Base-by-base conservation (phyloP, 2,888 invertebrate genomes). In the Tholera decimalis region DNA sequence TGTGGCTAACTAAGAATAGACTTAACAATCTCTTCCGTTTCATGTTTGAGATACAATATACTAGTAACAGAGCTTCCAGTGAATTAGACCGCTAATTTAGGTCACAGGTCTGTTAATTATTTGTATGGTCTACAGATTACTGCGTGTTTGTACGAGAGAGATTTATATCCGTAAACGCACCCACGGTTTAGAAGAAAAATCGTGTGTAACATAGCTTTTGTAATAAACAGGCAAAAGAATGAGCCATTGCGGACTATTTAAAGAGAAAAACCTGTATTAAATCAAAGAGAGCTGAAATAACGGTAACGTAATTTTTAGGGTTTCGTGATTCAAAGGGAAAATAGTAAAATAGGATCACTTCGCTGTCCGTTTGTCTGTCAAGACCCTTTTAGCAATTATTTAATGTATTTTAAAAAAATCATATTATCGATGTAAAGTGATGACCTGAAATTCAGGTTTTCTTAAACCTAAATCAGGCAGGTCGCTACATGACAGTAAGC, bases 31-130 rank as follows among this genome's bases (percentile, higher is more conserved):
- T 54, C 50, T 68, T 68, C 63, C 49, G 66, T 22, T 49, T 22
- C 22, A 9, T 9, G n/a, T 30, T 44, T 30, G 44, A 35, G 62
- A 62, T 66, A 28, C 18, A 20, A 65, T 39, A 26, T 11, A 72
- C 18, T 61, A 33, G 72, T 9, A 35, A 28, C 26, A 20, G 33
- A 28, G 15, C 22, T 61, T 33, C 6, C 11, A 11, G 58, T 24
- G 24, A 70, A 65, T 37, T 13, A 37, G 71, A 15, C 33, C 37
- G 61, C 39, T 46, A 33, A 65, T 71, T 65, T 37, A 7, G 65
- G 65, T 72, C 72, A 41, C 63, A 66, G 72, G 65, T 66, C 39
- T 22, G 22, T 3, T 49, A 35, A 72, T 62, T 66, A 66, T 72
- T 66, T 62, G 39, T 41, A 22, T 56, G 18, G 15, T 33, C 33